These are phyloP conservation scores for Sylvilagus floridanus DNA, from an alignment of 2,797 vertebrate species.

Conservation along the genomic window DNA sequence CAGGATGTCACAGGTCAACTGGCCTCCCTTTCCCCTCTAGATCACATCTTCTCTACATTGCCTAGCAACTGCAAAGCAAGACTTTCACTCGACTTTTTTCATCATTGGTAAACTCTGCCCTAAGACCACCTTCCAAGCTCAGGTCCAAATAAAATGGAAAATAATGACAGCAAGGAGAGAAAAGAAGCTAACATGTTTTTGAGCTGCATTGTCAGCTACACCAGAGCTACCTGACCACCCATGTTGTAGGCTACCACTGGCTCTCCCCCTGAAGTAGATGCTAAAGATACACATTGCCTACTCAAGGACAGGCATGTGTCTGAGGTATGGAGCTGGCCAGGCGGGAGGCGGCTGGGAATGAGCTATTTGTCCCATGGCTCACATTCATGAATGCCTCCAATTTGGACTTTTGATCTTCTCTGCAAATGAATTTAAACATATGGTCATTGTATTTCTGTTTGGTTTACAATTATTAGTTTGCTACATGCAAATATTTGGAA, in stretches of 20 bases:
- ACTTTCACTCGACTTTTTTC: background rate
- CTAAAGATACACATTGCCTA: background rate
- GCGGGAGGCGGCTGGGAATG: background rate
- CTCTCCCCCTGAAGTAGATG: background rate
- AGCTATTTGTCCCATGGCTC: background rate
- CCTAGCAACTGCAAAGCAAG: background rate
- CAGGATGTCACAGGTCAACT: accelerated
- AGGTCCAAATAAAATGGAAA: background rate
- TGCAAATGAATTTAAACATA: slow-evolving; percentile 60
- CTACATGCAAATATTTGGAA: slow-evolving; percentile 50
- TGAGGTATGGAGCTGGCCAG: too few species aligned
- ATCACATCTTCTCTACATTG: background rate
- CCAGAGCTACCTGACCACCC: background rate
- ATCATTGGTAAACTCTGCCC: background rate
- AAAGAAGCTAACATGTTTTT: background rate
- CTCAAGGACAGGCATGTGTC: background rate
- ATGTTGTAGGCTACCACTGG: background rate
- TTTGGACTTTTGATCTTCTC: slow-evolving; percentile 55
- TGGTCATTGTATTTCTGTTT: slow-evolving; percentile 31
- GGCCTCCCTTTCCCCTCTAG: background rate
- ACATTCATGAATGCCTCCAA: background rate
- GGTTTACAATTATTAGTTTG: slow-evolving; percentile 34
- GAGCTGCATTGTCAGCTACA: background rate
- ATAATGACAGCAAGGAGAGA: background rate
- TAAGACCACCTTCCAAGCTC: background rate